These are phyloP conservation scores for Oryctolagus cuniculus DNA, from an alignment of 2,113 vertebrate genomes.

Conservation along the genomic window DNA sequence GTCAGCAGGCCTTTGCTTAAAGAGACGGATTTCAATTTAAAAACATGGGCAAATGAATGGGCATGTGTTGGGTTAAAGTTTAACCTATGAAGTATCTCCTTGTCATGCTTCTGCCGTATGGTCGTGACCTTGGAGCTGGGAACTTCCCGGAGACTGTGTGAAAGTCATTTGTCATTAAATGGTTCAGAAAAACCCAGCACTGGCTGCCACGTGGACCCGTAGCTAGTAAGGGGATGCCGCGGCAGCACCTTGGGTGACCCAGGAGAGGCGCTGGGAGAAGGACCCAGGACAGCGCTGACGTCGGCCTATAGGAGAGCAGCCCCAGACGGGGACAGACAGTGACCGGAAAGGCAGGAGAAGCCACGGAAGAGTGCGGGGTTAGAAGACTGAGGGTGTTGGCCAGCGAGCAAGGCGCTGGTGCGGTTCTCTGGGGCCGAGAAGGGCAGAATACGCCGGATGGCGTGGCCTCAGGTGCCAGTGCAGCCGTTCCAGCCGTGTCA, in stretches of 20 bases:
- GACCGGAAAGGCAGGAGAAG: background rate
- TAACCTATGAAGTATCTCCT: background rate
- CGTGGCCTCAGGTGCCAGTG: background rate
- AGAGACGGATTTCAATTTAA: constrained; percentile 15
- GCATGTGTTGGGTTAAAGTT: background rate
- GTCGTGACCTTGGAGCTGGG: constrained; percentile 4
- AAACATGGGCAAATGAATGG: background rate
- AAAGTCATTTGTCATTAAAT: constrained; percentile 49
- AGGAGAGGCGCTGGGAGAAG: background rate
- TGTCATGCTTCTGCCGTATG: background rate
- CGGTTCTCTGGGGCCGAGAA: too few species aligned
- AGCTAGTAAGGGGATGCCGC: background rate
- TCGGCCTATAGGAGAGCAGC: background rate
- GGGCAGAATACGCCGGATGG: too few species aligned
- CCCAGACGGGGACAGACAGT: background rate
- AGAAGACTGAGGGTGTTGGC: background rate
- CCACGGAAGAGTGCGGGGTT: background rate
- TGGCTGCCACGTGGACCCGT: background rate
- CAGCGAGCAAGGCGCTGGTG: background rate
- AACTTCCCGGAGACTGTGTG: constrained; percentile 45
- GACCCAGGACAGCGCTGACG: background rate
- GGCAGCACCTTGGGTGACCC: background rate
- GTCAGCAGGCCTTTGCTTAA: background rate
- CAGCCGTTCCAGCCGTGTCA: background rate
- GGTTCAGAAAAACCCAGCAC: constrained; percentile 1